Percentiles rank a stretch among this genome's conserved stretches.
phyloP scores from a whole-genome alignment of 2,888 invertebrate species.

The Caenorhabditis japonica region DNA sequence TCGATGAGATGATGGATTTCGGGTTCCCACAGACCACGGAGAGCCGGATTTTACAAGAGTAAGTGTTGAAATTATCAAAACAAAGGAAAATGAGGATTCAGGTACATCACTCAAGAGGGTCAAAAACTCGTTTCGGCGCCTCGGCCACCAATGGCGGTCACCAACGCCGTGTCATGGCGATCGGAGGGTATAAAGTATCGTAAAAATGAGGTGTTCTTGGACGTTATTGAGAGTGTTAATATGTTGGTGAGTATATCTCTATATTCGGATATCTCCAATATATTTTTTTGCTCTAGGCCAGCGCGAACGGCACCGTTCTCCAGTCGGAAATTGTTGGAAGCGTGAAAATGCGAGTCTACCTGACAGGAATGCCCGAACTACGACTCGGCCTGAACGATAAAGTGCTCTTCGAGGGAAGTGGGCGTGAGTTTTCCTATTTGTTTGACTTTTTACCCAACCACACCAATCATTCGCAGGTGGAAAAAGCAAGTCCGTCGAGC shows the following conservation, averaged over 20 bases:
- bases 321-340: slow-evolving; percentile 98
- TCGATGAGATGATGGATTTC: slow-evolving; percentile 96
- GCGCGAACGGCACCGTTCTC: slow-evolving; percentile 95
- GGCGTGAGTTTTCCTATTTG: slow-evolving; percentile 80
- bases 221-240: slow-evolving; percentile 98
- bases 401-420: slow-evolving; percentile 95
- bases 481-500: slow-evolving; percentile 91
- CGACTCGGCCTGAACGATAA: slow-evolving; percentile 96
- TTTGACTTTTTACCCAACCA: slow-evolving; percentile 1
- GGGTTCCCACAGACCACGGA: slow-evolving; percentile 98
- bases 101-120: slow-evolving; percentile 95
- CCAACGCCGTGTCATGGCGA: slow-evolving; percentile 99
- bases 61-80: slow-evolving; percentile 64
- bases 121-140: slow-evolving; percentile 95
- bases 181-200: slow-evolving; percentile 98
- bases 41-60: slow-evolving; percentile 95
- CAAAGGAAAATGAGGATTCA: slow-evolving; percentile 1
- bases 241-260: slow-evolving; percentile 81
- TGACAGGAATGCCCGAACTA: slow-evolving; percentile 98
- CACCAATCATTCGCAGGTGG: slow-evolving; percentile 35
- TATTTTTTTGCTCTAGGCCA: slow-evolving; percentile 81
- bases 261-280: not conserved
- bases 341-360: slow-evolving; percentile 97
- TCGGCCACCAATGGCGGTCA: slow-evolving; percentile 96
- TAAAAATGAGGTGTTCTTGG: slow-evolving; percentile 98